Evolutionary conservation across 64 coral and sea anemone species (phyloP).

Genomic region (Hydrozoanthus tunicans): DNA sequence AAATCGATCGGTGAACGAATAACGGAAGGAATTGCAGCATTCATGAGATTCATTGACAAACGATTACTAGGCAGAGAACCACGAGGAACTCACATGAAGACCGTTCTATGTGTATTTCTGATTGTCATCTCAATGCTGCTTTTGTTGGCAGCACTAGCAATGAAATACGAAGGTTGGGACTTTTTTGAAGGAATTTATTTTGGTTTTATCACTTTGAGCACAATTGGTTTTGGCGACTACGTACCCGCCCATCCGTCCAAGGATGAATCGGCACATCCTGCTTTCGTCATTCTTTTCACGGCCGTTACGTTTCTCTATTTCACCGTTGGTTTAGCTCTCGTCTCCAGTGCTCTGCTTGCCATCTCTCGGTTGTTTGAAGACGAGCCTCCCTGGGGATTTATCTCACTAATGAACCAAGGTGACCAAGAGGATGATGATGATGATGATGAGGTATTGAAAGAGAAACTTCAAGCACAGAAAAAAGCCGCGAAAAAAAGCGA

Average conservation of each 20-base stretch:
- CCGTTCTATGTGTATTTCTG: conserved; percentile 76
- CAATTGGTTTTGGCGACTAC: conserved; percentile 95
- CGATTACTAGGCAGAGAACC: conserved; percentile 80
- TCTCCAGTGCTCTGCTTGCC: conserved; percentile 93
- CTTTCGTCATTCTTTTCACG: conserved; percentile 87
- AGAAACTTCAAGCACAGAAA: conserved; percentile 70
- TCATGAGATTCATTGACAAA: conserved; percentile 75
- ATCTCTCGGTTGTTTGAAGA: conserved; percentile 95
- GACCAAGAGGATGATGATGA: conserved; percentile 77
- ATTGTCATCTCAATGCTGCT: conserved; percentile 89
- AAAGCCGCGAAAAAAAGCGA: conserved; percentile 28
- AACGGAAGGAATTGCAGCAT: conserved; percentile 78
- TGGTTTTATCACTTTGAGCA: conserved; percentile 97
- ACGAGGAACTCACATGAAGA: conserved; percentile 74
- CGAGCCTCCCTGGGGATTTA: conserved; percentile 97
- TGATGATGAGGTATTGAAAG: conserved; percentile 65
- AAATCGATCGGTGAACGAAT: conserved; percentile 92
- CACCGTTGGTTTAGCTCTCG: conserved; percentile 92
- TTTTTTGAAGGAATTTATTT: conserved; percentile 99
- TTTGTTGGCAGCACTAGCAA: conserved; percentile 76
- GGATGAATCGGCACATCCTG: conserved; percentile 70
- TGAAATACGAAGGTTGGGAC: conserved; percentile 87
- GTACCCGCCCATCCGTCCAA: conserved; percentile 87
- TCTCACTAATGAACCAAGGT: conserved; percentile 63
- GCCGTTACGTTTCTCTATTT: conserved; percentile 90